phyloP scores from a whole-genome alignment of 2,113 vertebrate genomes.

The Candoia aspera region DNA sequence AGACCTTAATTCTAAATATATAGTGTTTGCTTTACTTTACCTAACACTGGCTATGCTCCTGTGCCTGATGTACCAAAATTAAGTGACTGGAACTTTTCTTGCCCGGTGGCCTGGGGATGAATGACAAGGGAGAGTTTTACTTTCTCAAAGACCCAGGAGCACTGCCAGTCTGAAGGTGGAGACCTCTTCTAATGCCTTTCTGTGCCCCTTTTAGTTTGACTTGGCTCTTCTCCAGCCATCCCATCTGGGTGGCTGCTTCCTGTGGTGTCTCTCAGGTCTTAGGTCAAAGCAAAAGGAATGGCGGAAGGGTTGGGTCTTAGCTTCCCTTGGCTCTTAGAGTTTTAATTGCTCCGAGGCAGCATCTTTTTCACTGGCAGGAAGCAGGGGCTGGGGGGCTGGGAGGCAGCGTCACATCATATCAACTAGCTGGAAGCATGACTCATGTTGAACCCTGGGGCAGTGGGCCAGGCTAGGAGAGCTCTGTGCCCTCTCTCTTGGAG shows the following conservation, averaged over 20 bases:
- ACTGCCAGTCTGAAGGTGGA: not conserved
- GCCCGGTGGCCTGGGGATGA: not conserved
- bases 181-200: not conserved
- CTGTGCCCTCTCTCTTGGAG: not conserved
- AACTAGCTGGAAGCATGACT: constrained; percentile 27
- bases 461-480: not conserved
- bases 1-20: not conserved
- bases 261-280: not conserved
- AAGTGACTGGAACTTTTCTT: not conserved
- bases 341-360: constrained; percentile 25
- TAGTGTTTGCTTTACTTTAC: not conserved
- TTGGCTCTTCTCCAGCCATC: not conserved
- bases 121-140: not conserved
- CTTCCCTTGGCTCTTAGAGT: not conserved
- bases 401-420: constrained; percentile 2
- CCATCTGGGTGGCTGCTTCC: too few relatives aligned
- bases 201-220: not conserved
- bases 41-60: not conserved
- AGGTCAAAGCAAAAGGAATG: not conserved
- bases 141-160: not conserved
- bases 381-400: constrained; percentile 7
- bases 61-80: not conserved
- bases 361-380: constrained; percentile 20
- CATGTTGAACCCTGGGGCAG: not conserved
- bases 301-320: not conserved